These are phyloP conservation scores for Cuculus canorus DNA, from an alignment of 2,797 vertebrate species.

Conservation along the genomic window DNA sequence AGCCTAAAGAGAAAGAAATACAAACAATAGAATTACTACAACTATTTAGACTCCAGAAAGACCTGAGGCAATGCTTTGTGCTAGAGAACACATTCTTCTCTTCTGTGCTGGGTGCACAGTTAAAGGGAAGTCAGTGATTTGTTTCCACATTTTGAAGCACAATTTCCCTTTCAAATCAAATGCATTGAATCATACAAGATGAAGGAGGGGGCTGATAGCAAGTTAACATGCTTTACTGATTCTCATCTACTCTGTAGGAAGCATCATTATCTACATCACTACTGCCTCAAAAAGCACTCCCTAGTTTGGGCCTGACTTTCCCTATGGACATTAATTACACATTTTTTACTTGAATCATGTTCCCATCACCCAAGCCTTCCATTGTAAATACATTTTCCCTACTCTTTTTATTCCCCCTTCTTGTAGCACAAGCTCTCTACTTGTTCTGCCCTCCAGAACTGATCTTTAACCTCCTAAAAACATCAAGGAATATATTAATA, in stretches of 20 bases:
- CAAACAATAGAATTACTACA: background rate
- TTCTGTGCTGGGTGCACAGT: background rate
- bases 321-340: background rate
- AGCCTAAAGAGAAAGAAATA: slow-evolving; percentile 81
- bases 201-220: background rate
- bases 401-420: background rate
- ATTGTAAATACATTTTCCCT: background rate
- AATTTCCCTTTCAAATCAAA: slow-evolving; percentile 23
- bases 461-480: background rate
- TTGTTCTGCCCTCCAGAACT: background rate
- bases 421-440: background rate
- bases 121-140: background rate
- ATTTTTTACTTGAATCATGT: background rate
- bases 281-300: background rate
- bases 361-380: background rate
- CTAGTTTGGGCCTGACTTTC: background rate
- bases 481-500: background rate
- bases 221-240: background rate
- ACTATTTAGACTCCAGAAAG: background rate
- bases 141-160: background rate
- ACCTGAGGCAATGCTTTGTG: background rate
- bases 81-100: background rate
- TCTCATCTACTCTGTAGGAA: background rate
- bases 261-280: background rate
- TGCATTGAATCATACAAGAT: background rate